Base-by-base conservation (phyloP, 2,888 invertebrate genomes). In the Heteropelma amictum region DNA sequence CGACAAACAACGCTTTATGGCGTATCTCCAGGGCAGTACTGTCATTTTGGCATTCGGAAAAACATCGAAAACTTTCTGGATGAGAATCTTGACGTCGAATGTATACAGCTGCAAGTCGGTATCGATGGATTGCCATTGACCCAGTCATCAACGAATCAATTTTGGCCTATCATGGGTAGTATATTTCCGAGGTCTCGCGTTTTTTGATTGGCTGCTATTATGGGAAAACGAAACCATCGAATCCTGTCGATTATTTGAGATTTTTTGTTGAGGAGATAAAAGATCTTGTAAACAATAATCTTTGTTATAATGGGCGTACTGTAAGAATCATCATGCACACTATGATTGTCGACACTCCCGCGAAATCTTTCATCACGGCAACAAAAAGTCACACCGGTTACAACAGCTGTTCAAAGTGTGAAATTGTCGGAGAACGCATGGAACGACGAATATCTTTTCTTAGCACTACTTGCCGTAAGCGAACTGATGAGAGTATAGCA, bases 41-140 rank as follows among this genome's bases (percentile, higher is more conserved):
- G 45, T 42, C 61, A 61, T 45, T 61, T 61, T 61, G 61, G 61
- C 28, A 17, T 47, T 28, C n/a, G 45, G 30, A 45, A 42, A 28
- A 45, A 61, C n/a, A 23, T 61, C 6, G 61, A 45, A 45, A 61
- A 45, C 61, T 61, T 61, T 45, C 21, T 45, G 61, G 45, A 61
- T 45, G 30, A 42, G 28, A 61, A 61, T 61, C 45, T n/a, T 45
- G 61, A 61, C 61, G 58, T 38, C 54, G n/a, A 45, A 1, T 45
- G 45, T 60, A n/a, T 38, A 67, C 33, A 61, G 35, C 61, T 61
- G 30, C 64, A 64, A 64, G 21, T 64, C 30, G 58, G 64, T 49
- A 51, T 77, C 10, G 79, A 79, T 49, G 80, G 79, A 10, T 53
- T 79, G 14, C 80, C 79, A 33, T 42, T 80, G 42, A 53, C 56